A percentile compares a stretch with the other conserved stretches of the same genome.
phyloP scores from a whole-genome alignment of 2,797 vertebrate species.

The Oreonectes daqikongensis region DNA sequence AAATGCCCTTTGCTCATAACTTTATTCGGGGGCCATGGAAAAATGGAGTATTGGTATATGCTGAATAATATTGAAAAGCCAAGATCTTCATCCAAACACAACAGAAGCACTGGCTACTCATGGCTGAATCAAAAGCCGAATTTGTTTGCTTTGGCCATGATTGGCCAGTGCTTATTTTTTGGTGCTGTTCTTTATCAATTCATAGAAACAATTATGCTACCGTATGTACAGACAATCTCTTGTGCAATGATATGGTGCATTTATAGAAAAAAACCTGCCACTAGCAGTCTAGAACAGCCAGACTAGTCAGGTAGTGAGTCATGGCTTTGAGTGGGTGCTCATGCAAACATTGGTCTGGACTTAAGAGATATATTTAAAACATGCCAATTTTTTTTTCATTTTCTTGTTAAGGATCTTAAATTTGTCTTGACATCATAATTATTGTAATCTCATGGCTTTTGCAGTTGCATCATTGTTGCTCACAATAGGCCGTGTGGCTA shows the following conservation, averaged over 20 bases:
- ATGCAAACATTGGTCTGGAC: neutral
- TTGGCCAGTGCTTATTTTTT: neutral
- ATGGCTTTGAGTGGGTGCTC: neutral
- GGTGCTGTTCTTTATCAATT: neutral
- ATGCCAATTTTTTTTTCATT: neutral
- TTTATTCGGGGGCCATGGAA: conserved; percentile 2
- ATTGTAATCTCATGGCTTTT: conserved; percentile 49
- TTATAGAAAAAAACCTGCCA: neutral
- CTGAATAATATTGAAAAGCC: neutral
- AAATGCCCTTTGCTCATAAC: conserved; percentile 4
- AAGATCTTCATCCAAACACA: neutral
- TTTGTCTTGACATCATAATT: conserved; percentile 38
- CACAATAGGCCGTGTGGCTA: conserved; percentile 43
- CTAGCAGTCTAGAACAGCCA: neutral
- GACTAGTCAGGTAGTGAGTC: neutral
- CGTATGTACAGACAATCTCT: neutral
- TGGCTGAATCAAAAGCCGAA: neutral
- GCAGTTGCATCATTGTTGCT: conserved; percentile 25
- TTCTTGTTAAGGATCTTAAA: neutral
- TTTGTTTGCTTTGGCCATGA: neutral
- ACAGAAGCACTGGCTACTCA: neutral
- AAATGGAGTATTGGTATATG: neutral
- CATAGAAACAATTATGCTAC: neutral
- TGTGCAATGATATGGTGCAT: neutral
- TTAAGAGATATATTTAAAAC: neutral